These are phyloP conservation scores for Bergia sp. DNA, from an alignment of 92 coral and sea anemone genomes.

Conservation along the genomic window DNA sequence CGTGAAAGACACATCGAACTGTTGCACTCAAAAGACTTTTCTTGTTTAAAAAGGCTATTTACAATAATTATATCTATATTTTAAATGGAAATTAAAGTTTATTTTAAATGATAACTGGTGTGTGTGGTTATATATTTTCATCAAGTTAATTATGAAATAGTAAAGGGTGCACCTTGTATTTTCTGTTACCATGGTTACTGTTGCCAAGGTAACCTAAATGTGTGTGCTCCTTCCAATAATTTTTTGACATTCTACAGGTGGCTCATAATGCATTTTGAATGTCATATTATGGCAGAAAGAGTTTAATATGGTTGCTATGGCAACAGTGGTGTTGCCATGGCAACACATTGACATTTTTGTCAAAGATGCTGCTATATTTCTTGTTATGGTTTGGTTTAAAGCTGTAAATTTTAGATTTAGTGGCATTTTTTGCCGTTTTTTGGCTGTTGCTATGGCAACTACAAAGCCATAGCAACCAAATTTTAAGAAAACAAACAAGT, in stretches of 20 bases:
- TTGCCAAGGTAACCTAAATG: conserved; percentile 5
- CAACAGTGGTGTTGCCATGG: conserved; percentile 1
- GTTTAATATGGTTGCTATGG: not conserved
- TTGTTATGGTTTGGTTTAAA: not conserved
- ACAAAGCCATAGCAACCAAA: conserved; percentile 16
- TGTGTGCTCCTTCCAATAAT: too few species aligned
- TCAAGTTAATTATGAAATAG: not conserved
- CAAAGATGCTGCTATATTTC: not conserved
- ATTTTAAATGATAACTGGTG: not conserved
- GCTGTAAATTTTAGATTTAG: not conserved
- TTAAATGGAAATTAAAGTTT: not conserved
- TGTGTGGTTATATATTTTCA: not conserved
- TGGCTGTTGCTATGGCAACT: conserved; percentile 23
- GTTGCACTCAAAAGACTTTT: not conserved
- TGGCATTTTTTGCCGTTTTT: conserved; percentile 9
- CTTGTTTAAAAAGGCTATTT: conserved; percentile 28
- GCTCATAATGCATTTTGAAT: not conserved
- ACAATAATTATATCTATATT: not conserved
- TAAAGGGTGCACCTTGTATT: not conserved
- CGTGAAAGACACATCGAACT: conserved; percentile 7
- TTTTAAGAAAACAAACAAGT: not conserved
- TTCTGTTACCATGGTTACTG: conserved; percentile 1
- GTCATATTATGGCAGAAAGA: not conserved
- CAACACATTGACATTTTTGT: not conserved
- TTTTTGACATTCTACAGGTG: not conserved